A percentile compares a stretch with the other conserved stretches of the same genome.
Evolutionary conservation across 2,888 invertebrate species (phyloP).

Genomic region (Ophioninae sp.): DNA sequence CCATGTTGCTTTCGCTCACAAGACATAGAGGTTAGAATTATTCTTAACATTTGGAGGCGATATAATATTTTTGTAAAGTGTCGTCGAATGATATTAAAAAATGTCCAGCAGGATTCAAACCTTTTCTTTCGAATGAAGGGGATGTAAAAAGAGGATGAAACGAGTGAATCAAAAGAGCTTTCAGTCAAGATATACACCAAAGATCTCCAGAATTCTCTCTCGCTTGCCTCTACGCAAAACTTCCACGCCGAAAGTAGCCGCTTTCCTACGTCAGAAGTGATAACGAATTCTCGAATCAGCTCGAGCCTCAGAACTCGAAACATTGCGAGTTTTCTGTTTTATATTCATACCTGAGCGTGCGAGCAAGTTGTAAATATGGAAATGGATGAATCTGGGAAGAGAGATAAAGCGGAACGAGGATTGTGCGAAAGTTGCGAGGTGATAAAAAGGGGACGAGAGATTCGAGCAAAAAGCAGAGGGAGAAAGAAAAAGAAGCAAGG

Average conservation of each 20-base stretch:
- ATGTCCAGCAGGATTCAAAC: background rate
- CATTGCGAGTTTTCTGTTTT: conserved; percentile 45
- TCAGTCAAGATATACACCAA: conserved; percentile 14
- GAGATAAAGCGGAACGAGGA: conserved; percentile 65
- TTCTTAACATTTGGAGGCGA: background rate
- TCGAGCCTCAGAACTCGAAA: conserved; percentile 72
- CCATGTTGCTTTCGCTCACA: background rate
- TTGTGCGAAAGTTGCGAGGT: conserved; percentile 9
- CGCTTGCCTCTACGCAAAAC: background rate
- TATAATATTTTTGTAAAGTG: background rate
- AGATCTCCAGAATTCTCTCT: conserved; percentile 22
- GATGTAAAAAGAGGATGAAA: background rate
- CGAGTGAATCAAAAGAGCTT: conserved; percentile 32
- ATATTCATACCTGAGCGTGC: background rate
- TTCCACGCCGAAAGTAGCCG: background rate
- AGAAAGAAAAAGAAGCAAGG: conserved; percentile 58
- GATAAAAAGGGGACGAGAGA: conserved; percentile 13
- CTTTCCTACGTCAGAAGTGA: conserved; percentile 73
- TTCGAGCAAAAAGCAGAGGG: conserved; percentile 28
- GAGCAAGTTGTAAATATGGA: conserved; percentile 77
- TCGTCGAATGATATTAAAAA: background rate
- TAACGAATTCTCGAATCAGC: conserved; percentile 81
- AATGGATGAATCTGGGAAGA: conserved; percentile 73
- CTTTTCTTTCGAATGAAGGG: background rate
- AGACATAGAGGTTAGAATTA: background rate